phyloP scores from a whole-genome alignment of 2,888 invertebrate genomes.

The Morinoia aosen region DNA sequence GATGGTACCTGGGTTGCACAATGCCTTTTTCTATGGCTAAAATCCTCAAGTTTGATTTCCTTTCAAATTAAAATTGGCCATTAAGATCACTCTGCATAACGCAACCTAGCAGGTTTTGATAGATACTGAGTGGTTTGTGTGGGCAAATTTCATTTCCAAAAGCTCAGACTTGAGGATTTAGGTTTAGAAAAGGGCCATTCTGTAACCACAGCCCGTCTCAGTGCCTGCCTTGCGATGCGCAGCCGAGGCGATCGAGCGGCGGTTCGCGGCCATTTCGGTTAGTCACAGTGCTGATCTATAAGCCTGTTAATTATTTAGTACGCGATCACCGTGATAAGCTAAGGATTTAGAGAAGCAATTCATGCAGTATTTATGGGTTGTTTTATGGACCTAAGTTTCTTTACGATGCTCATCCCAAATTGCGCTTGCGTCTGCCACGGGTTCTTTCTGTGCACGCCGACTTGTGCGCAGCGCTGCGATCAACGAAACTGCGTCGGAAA shows the following conservation, averaged over 20 bases:
- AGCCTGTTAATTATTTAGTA: slow-evolving; percentile 40
- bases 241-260: background rate
- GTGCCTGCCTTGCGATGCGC: background rate
- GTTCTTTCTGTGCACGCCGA: background rate
- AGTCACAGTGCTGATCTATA: slow-evolving; percentile 37
- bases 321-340: slow-evolving; percentile 40
- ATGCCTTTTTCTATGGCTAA: no score
- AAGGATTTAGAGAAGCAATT: slow-evolving; percentile 43
- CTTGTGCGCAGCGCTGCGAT: background rate
- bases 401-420: slow-evolving; percentile 34
- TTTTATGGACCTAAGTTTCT: slow-evolving; percentile 34
- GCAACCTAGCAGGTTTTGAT: no score
- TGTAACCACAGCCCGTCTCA: no score
- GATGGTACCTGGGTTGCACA: background rate
- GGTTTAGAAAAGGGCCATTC: no score
- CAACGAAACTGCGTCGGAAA: background rate
- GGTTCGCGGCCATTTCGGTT: background rate
- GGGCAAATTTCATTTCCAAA: no score
- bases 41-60: no score
- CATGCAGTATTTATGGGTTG: slow-evolving; percentile 37
- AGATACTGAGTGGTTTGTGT: no score
- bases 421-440: background rate
- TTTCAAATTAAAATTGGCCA: no score
- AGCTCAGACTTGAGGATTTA: no score
- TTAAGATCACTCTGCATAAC: no score